Base-by-base conservation (phyloP, 2,113 vertebrate species). In the Lophochroa leadbeateri region DNA sequence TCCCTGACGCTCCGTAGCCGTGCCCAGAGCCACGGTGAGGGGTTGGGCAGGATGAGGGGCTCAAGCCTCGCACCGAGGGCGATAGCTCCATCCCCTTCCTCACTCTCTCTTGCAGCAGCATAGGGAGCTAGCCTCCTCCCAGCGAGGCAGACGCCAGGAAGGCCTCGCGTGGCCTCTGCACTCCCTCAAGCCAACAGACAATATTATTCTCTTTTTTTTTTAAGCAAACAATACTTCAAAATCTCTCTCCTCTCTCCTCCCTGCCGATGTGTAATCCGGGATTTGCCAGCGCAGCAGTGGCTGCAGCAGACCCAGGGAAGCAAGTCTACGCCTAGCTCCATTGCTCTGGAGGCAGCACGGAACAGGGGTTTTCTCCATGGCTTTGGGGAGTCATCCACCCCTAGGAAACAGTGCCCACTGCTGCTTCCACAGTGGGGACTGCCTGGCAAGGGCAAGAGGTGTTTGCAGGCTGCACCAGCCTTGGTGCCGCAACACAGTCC, bases 391-490 rank as follows among this genome's bases (percentile, higher is more conserved):
- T 3, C 6, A 25, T 31, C 20, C 13, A 11, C 28, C 25, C 33
- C 3, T 1, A 8, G 41, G 69, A 28, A 17, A 37, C 41, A 2
- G 37, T 44, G 69, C 27, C 35, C 79, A 16, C 25, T 1, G 2
- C 15, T 4, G 1, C 65, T 20, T 10, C 43, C 64, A 58, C 7
- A 1, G 6, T 4, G 11, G 44, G 70, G 8, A 37, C 58, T 28
- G 57, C 5, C 77, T 1, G 10, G 24, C 1, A 1, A 53, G 11
- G 72, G 37, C 1, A 0, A 0, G 20, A 58, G 58, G 17, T 3
- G 28, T 35, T 13, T 3, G 35, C 31, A 19, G 17, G 11, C 64
- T 3, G 0, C 0, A 4, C 9, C 50, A 0, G 0, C 24, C 69
- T 20, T 2, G 5, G 49, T 20, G 61, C 39, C 2, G 1, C 55